These are phyloP conservation scores for Embidobia sp. DNA, from an alignment of 2,888 invertebrate genomes.

Conservation along the genomic window DNA sequence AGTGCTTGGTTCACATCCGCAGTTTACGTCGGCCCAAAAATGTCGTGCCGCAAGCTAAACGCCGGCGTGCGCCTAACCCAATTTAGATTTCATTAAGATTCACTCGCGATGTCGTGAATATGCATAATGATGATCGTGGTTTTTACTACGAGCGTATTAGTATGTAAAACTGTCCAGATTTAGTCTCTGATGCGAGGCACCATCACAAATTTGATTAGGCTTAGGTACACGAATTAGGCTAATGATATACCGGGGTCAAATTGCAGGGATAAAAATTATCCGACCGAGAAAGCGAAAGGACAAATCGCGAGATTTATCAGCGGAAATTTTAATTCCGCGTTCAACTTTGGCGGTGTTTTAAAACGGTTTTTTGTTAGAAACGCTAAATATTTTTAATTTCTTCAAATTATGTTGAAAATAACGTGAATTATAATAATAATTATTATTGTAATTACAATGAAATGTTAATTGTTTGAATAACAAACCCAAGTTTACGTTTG, in stretches of 20 bases:
- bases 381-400: too few relatives aligned
- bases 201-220: constrained; percentile 1
- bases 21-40: background rate
- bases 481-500: too few relatives aligned
- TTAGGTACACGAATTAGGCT: constrained; percentile 14
- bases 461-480: too few relatives aligned
- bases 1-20: too few relatives aligned
- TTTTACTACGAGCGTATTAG: constrained; percentile 7
- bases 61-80: background rate
- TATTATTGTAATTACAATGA: too few relatives aligned
- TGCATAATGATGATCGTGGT: constrained; percentile 6
- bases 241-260: constrained; percentile 11
- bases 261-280: too few relatives aligned
- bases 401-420: too few relatives aligned
- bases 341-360: too few relatives aligned
- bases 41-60: background rate
- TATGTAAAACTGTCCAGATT: constrained; percentile 10
- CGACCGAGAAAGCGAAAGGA: background rate
- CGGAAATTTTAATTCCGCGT: too few relatives aligned
- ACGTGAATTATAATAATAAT: too few relatives aligned
- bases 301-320: too few relatives aligned
- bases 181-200: background rate
- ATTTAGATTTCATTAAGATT: constrained; percentile 11
- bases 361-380: too few relatives aligned
- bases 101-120: background rate